These are phyloP conservation scores for Gonatopus flavifemur DNA, from an alignment of 1,140 invertebrate genomes.

Conservation along the genomic window DNA sequence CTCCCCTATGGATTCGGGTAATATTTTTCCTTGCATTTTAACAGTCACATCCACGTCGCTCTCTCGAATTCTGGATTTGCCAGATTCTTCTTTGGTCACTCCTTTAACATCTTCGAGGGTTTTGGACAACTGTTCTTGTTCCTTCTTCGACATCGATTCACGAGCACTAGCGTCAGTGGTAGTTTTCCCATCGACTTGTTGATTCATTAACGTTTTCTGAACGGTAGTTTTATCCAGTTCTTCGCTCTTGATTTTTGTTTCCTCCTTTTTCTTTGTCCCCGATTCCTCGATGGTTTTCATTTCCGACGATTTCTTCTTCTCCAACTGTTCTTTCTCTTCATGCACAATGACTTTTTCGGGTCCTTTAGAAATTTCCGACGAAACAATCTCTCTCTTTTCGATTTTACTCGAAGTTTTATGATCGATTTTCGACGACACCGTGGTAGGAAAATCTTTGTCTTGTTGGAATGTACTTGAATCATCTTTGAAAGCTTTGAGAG, in stretches of 20 bases:
- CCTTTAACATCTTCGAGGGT: slow-evolving; percentile 39
- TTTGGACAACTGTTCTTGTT: slow-evolving; percentile 29
- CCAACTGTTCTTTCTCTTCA: slow-evolving; percentile 41
- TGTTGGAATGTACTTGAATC: slow-evolving; percentile 19
- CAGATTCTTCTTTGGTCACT: slow-evolving; percentile 30
- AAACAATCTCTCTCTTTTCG: slow-evolving; percentile 43
- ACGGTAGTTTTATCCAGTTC: slow-evolving; percentile 32
- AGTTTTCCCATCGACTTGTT: slow-evolving; percentile 31
- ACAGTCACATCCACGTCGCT: slow-evolving; percentile 37
- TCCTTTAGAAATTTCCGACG: slow-evolving; percentile 40
- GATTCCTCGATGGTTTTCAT: slow-evolving; percentile 39
- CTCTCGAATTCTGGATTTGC: slow-evolving; percentile 26
- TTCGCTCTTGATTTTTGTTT: slow-evolving; percentile 32
- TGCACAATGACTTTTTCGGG: slow-evolving; percentile 38
- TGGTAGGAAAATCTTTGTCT: slow-evolving; percentile 20
- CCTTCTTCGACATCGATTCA: slow-evolving; percentile 24
- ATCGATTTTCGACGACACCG: slow-evolving; percentile 43
- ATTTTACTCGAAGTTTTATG: slow-evolving; percentile 33
- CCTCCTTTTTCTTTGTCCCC: slow-evolving; percentile 36
- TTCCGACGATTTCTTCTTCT: slow-evolving; percentile 38
- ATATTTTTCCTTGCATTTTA: slow-evolving; percentile 38
- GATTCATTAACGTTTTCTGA: slow-evolving; percentile 37
- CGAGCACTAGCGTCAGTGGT: slow-evolving; percentile 40
- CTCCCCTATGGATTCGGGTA: neutral
- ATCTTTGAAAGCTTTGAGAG: slow-evolving; percentile 35